A percentile compares a stretch with the other conserved stretches of the same genome.
These are phyloP conservation scores for Eulacestoma nigropectus DNA, from an alignment of 2,113 vertebrate genomes.

Conservation along the genomic window DNA sequence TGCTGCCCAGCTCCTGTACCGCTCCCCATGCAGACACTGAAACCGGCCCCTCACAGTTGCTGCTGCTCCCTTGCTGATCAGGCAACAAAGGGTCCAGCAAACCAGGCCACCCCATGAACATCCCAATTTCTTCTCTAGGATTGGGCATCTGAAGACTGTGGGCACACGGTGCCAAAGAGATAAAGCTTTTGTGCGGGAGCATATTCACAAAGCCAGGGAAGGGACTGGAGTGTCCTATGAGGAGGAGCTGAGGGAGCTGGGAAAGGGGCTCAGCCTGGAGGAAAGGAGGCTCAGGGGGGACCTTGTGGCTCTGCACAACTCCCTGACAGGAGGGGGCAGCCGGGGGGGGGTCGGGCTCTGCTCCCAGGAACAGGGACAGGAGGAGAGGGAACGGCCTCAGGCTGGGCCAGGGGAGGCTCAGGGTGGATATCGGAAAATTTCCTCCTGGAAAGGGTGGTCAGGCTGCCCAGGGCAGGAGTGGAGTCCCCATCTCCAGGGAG, in stretches of 20 bases:
- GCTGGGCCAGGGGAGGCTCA: too few species aligned
- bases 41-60: neutral
- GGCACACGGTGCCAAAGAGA: neutral
- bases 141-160: fast-evolving
- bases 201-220: neutral
- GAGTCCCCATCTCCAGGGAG: too few species aligned
- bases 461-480: too few species aligned
- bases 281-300: neutral
- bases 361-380: neutral
- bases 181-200: neutral
- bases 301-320: neutral
- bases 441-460: too few species aligned
- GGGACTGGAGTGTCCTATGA: neutral
- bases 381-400: neutral
- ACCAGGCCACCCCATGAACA: too few species aligned
- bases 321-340: neutral
- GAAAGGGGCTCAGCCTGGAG: neutral
- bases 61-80: neutral
- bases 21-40: fast-evolving
- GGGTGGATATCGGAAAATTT: too few species aligned
- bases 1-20: too few species aligned
- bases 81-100: fast-evolving
- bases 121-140: too few species aligned
- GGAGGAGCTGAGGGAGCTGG: neutral
- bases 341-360: neutral